Evolutionary conservation across 2,888 invertebrate species (phyloP), one percentile per base, ranked within the genome.

Genomic region (Lasioglossum morio): DNA sequence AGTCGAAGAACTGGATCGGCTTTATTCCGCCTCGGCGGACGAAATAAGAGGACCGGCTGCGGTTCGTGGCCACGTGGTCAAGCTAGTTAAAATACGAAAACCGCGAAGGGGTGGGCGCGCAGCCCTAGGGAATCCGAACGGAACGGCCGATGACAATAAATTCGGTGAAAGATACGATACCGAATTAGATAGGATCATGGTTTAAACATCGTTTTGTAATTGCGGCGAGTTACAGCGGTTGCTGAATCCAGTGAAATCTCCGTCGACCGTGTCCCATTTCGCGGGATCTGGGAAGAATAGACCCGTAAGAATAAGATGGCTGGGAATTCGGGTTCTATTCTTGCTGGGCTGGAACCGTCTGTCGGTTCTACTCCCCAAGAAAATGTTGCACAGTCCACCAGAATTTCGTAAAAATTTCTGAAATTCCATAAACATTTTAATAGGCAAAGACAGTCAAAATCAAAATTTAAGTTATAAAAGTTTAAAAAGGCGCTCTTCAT

Each of bases 151-250:
- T 86, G 69, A 23, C 86, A 40, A 79, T 86, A 86, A 82, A 86
- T 86, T 82, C 69, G 14, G 27, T 43, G 46, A 66, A 85, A 37
- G n/a, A 43, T 46, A 77, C 60, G 34, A 16, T 73, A 48, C 23
- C 48, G 72, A 78, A 76, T 86, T 81, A 81, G 76, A 74, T 53
- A n/a, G 86, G 76, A 79, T 79, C 78, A 57, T 60, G 57, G 81
- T 69, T 82, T 70, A 63, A 86, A 76, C 82, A 79, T 57, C 57
- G 69, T 69, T 73, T 79, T 72, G 86, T 86, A 86, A 86, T 86
- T 69, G 84, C 57, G 85, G 85, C 46, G n/a, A 53, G 43, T 69
- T 77, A 81, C 86, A 48, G 37, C 12, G 70, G 37, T 81, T 53
- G 37, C 37, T 75, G 40, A 72, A 57, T 85, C 40, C 72, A 16